Conservation (phyloP, 2,797 vertebrate species). For the Eidolon dupreanum region DNA sequence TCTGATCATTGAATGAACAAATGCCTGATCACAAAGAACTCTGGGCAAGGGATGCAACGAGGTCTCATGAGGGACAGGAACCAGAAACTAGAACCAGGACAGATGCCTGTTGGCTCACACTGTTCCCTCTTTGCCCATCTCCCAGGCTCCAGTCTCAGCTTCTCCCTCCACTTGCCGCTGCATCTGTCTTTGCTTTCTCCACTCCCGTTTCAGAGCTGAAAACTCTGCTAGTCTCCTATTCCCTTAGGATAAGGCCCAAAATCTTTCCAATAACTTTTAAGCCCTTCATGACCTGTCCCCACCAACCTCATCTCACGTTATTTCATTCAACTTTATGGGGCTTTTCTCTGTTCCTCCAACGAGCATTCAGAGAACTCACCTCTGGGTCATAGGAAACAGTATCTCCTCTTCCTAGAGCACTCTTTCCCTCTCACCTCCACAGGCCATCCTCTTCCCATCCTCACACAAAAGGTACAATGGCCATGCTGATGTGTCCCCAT, state of each 20-base stretch:
- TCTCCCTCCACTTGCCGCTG: background rate
- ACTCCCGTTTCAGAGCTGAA: background rate
- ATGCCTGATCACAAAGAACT: background rate
- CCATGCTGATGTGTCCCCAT: background rate
- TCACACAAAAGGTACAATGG: background rate
- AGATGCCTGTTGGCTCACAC: background rate
- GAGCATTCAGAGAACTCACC: background rate
- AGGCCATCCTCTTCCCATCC: background rate
- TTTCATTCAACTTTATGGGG: background rate
- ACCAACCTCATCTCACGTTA: background rate
- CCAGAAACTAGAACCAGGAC: background rate
- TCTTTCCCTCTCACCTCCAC: background rate
- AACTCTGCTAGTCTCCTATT: background rate
- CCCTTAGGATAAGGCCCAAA: background rate
- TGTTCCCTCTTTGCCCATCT: background rate
- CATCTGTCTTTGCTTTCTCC: background rate
- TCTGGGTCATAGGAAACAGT: background rate
- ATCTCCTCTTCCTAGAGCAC: too few relatives aligned
- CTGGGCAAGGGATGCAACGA: background rate
- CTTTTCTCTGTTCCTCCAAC: background rate
- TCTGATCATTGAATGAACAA: background rate
- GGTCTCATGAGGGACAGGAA: background rate
- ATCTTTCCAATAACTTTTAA: background rate
- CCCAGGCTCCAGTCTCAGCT: background rate
- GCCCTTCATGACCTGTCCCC: background rate